phyloP scores from a whole-genome alignment of 2,113 vertebrate species.

The Zosterops pallidus region DNA sequence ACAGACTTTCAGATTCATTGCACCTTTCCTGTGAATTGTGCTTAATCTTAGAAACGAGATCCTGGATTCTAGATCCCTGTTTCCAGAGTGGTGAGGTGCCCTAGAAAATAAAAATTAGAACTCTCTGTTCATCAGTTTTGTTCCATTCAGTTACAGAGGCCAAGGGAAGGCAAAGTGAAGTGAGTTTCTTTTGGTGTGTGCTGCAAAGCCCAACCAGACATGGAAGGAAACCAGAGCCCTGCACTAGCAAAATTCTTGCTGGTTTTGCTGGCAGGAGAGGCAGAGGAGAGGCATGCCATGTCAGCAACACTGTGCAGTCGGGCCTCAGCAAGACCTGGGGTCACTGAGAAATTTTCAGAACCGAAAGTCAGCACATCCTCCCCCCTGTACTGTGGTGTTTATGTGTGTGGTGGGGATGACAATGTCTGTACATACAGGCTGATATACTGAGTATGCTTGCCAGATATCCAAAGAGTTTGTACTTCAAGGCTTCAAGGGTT shows the following conservation, averaged over 20 bases:
- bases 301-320: background rate
- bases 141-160: background rate
- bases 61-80: background rate
- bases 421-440: background rate
- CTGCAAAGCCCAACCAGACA: background rate
- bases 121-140: background rate
- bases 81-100: background rate
- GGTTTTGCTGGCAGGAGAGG: background rate
- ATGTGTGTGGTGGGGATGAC: accelerated
- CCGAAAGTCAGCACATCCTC: background rate
- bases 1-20: background rate
- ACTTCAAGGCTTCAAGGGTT: background rate
- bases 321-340: background rate
- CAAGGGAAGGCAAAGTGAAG: background rate
- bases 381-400: accelerated
- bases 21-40: background rate
- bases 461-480: background rate
- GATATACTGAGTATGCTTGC: background rate
- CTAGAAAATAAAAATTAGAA: background rate
- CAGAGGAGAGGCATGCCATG: background rate
- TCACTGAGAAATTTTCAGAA: background rate
- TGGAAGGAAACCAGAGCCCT: accelerated
- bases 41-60: background rate
- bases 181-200: background rate
- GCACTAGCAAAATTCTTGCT: background rate